Percentiles rank a stretch among this genome's conserved stretches.
phyloP scores from a whole-genome alignment of 2,113 vertebrate species.

The Microtus richardsoni region DNA sequence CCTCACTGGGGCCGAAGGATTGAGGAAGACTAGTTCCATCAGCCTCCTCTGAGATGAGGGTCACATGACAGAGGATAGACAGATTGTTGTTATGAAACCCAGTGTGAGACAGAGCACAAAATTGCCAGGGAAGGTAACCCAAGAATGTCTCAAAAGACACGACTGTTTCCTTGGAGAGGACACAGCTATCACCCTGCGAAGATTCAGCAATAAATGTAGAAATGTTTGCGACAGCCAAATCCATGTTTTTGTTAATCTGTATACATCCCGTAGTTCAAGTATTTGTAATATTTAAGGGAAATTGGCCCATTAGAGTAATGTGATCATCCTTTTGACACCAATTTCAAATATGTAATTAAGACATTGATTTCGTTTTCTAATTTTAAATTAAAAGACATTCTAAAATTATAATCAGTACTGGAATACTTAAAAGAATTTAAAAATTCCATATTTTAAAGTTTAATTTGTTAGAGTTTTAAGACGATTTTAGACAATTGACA shows the following conservation, averaged over 20 bases:
- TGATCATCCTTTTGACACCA: slow-evolving; percentile 51
- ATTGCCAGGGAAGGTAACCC: not conserved
- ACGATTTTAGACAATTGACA: slow-evolving; percentile 35
- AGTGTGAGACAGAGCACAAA: not conserved
- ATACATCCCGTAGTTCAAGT: slow-evolving; percentile 36
- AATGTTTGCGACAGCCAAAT: slow-evolving; percentile 33
- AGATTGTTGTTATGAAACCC: not conserved
- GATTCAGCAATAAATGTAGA: not conserved
- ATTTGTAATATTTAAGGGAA: slow-evolving; percentile 57
- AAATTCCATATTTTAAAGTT: slow-evolving; percentile 54
- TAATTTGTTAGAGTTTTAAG: slow-evolving; percentile 38
- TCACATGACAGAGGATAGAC: not conserved
- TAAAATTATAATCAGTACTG: slow-evolving; percentile 38
- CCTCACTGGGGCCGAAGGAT: not conserved
- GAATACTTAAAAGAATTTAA: slow-evolving; percentile 60
- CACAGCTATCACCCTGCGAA: not conserved
- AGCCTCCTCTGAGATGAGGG: not conserved
- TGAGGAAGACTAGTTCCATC: not conserved
- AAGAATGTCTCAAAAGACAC: not conserved
- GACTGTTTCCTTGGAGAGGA: not conserved
- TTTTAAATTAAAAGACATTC: slow-evolving; percentile 68
- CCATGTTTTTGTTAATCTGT: slow-evolving; percentile 60
- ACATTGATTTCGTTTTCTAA: slow-evolving; percentile 62
- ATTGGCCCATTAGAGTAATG: slow-evolving; percentile 41
- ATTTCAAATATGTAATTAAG: slow-evolving; percentile 65